These are phyloP conservation scores for Melanerpes aurifrons DNA, from an alignment of 2,113 vertebrate genomes.

Conservation along the genomic window DNA sequence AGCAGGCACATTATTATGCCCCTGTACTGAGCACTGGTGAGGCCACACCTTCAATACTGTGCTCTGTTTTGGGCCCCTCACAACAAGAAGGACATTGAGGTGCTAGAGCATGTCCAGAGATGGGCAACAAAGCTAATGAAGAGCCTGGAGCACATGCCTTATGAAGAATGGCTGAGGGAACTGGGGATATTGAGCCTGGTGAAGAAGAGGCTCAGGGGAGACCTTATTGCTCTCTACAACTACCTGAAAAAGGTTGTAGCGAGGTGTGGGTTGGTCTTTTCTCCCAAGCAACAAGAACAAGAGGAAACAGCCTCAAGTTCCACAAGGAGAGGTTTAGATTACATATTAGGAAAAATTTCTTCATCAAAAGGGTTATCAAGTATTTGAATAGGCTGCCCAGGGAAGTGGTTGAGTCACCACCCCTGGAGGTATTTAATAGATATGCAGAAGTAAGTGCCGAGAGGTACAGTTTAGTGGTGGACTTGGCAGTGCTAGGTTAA, in stretches of 20 bases:
- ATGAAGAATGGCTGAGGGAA: not conserved
- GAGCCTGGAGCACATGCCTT: not conserved
- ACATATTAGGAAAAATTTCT: not conserved
- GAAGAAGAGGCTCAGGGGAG: not conserved
- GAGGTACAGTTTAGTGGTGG: not conserved
- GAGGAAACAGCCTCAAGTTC: not conserved
- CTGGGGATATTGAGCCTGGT: not conserved
- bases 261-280: accelerated
- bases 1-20: too few species aligned
- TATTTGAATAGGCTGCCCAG: not conserved
- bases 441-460: too few species aligned
- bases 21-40: too few species aligned
- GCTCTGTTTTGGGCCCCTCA: too few species aligned
- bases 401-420: not conserved
- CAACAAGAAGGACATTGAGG: too few species aligned
- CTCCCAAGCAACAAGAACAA: not conserved
- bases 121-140: not conserved
- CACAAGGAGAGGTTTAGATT: not conserved
- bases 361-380: not conserved
- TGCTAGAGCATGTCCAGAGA: not conserved
- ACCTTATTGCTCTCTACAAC: not conserved
- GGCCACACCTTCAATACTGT: too few species aligned
- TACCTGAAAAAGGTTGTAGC: not conserved
- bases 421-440: not conserved
- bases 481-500: not conserved